Evolutionary conservation across 2,888 invertebrate species (phyloP), one percentile per base, ranked within the genome.

Genomic region (Mylabris sibirica): DNA sequence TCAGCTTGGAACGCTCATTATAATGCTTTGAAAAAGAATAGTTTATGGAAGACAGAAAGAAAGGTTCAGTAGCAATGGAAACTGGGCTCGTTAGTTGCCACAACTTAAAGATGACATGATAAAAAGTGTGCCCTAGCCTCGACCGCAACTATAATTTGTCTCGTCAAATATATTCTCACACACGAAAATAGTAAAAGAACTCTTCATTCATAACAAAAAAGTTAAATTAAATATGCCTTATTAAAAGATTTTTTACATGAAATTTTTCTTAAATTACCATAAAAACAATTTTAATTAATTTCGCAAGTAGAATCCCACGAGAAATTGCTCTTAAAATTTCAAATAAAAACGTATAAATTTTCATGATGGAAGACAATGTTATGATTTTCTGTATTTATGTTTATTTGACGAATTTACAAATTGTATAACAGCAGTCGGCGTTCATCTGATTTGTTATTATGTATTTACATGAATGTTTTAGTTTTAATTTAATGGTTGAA

Each of bases 81-180:
- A 53, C 53, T 67, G 65, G 67, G 72, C 76, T 77, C 70, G 76
- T 77, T 77, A 76, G 74, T 71, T 75, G 75, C 74, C 71, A 64
- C 72, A 74, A 68, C 63, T 70, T 67, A 63, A 71, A 73, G 74
- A 74, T 74, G 74, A 74, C 72, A 74, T 67, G 74, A 74, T 74
- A 74, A 74, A 72, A 70, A 74, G 53, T 53, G 53, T 72, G 71
- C 72, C 75, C 69, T 68, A 72, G 70, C 64, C 72, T 67, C 71
- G 72, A 72, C 75, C 72, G 63, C 68, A 71, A 69, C 73, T 67
- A 75, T 74, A 75, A 75, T 74, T 76, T 75, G 73, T 76, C 53
- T 53, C 53, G 11, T 53, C 74, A 69, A 73, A 60, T 69, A 71
- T 72, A 73, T 71, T 74, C 73, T 73, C 72, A 70, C 70, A 73